Evolutionary conservation across 1,140 invertebrate genomes (phyloP).

Genomic region (Zaprionus vittiger): DNA sequence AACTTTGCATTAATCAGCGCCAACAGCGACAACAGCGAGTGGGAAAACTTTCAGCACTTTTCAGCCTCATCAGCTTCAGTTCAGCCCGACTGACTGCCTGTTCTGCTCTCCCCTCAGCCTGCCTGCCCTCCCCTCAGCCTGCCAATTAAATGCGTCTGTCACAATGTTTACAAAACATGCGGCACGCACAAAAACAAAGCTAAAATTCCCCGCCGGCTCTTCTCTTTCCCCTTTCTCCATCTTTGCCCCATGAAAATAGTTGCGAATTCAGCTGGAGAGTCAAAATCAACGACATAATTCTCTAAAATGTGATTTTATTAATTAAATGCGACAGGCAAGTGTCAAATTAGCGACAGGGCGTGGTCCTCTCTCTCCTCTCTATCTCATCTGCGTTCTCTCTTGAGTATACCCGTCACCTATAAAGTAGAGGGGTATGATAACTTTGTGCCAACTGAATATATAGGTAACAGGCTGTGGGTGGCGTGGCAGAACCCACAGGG

Average conservation of each 20-base stretch:
- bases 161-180: constrained; percentile 52
- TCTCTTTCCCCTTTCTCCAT: background rate
- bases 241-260: constrained; percentile 33
- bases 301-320: constrained; percentile 78
- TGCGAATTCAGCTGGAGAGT: constrained; percentile 17
- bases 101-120: constrained; percentile 12
- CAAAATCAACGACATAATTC: constrained; percentile 69
- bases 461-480: background rate
- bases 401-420: no score
- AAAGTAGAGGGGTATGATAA: no score
- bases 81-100: constrained; percentile 1
- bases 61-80: constrained; percentile 24
- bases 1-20: constrained; percentile 67
- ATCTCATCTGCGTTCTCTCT: background rate
- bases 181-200: constrained; percentile 7
- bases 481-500: no score
- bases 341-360: constrained; percentile 69
- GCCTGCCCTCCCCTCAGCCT: constrained; percentile 21
- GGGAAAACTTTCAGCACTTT: constrained; percentile 45
- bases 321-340: constrained; percentile 79
- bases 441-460: background rate
- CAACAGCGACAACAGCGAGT: background rate
- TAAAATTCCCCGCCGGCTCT: background rate
- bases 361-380: background rate
- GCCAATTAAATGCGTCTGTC: constrained; percentile 68